Percentiles rank a stretch among this genome's conserved stretches.
These are phyloP conservation scores for Lerema accius DNA, from an alignment of 1,140 invertebrate species.

Conservation along the genomic window DNA sequence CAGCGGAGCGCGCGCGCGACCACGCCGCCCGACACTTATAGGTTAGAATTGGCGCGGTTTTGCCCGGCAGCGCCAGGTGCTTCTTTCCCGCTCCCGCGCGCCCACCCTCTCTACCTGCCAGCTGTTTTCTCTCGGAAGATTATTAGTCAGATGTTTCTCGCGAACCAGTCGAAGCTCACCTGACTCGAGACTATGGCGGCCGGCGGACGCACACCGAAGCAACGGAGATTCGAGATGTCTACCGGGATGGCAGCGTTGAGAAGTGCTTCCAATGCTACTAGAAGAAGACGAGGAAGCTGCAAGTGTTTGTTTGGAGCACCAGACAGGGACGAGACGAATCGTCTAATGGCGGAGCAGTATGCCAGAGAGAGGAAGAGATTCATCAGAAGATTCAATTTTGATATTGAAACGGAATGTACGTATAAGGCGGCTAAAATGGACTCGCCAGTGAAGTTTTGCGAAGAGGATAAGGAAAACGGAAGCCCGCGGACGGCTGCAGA, in stretches of 20 bases:
- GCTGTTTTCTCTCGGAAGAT: constrained; percentile 81
- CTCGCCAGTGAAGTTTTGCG: constrained; percentile 74
- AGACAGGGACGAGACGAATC: constrained; percentile 70
- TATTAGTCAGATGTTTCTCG: constrained; percentile 81
- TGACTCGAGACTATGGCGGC: constrained; percentile 71
- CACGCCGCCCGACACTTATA: constrained; percentile 61
- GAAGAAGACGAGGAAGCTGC: constrained; percentile 71
- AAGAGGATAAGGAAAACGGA: constrained; percentile 66
- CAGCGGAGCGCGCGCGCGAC: constrained; percentile 57
- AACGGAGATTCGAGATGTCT: constrained; percentile 70
- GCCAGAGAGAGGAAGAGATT: constrained; percentile 72
- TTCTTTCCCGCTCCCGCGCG: constrained; percentile 62
- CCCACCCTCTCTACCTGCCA: constrained; percentile 68
- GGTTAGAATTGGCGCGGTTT: constrained; percentile 80
- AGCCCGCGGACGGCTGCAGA: constrained; percentile 66
- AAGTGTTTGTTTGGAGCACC: constrained; percentile 76
- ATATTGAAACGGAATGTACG: constrained; percentile 69
- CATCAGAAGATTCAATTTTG: constrained; percentile 75
- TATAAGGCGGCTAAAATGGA: constrained; percentile 68
- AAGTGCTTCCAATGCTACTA: constrained; percentile 55
- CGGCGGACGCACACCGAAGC: constrained; percentile 74
- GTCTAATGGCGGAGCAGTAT: constrained; percentile 74
- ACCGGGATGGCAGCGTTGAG: constrained; percentile 65
- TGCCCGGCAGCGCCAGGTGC: constrained; percentile 74
- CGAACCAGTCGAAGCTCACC: constrained; percentile 74